Evolutionary conservation across 2,113 vertebrate genomes (phyloP).

Genomic region (Turdus rufiventris): DNA sequence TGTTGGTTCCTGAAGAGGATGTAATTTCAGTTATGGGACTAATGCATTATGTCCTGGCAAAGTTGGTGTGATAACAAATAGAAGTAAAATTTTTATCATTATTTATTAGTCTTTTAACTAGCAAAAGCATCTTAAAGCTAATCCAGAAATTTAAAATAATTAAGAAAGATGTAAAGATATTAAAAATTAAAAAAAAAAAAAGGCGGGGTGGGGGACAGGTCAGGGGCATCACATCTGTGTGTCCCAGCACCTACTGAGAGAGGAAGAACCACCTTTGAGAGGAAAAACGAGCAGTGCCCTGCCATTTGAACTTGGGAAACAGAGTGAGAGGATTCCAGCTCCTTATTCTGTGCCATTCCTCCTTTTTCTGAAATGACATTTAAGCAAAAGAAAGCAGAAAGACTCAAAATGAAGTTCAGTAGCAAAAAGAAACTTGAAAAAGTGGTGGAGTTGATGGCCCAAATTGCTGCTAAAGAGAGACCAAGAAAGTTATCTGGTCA

Average conservation of each 20-base stretch:
- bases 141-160: background rate
- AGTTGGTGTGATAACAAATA: background rate
- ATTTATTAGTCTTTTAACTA: background rate
- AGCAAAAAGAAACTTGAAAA: background rate
- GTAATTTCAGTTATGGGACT: background rate
- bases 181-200: background rate
- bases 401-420: background rate
- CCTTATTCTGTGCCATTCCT: background rate
- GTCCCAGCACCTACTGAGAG: background rate
- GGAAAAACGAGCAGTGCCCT: background rate
- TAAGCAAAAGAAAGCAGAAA: background rate
- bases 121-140: background rate
- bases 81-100: background rate
- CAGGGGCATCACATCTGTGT: background rate
- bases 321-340: background rate
- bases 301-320: background rate
- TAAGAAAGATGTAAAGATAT: background rate
- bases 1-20: background rate
- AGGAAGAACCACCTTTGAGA: background rate
- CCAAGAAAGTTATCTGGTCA: background rate
- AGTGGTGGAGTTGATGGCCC: background rate
- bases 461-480: background rate
- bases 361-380: background rate
- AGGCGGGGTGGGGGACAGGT: accelerated
- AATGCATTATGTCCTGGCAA: background rate